Evolutionary conservation across 2,888 invertebrate genomes (phyloP).

Genomic region (Cloeon dipterum): DNA sequence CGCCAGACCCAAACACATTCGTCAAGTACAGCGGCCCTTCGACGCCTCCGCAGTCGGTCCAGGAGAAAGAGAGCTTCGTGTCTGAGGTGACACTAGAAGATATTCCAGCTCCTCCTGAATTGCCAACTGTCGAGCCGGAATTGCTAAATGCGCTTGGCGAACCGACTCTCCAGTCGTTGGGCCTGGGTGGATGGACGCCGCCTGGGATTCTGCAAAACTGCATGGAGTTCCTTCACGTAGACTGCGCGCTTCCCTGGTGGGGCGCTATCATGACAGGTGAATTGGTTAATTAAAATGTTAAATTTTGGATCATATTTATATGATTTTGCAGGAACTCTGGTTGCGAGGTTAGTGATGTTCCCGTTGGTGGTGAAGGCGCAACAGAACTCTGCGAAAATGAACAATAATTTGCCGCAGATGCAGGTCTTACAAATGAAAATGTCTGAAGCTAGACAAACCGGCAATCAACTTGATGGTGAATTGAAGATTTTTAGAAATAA

Average conservation of each 20-base stretch:
- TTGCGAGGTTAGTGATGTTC: constrained; percentile 52
- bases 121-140: constrained; percentile 6
- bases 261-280: constrained; percentile 50
- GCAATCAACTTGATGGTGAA: constrained; percentile 48
- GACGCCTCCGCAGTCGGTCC: neutral
- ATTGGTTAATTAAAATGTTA: constrained; percentile 3
- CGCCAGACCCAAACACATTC: neutral
- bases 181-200: constrained; percentile 64
- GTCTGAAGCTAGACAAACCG: constrained; percentile 64
- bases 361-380: constrained; percentile 69
- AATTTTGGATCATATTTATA: neutral
- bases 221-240: constrained; percentile 66
- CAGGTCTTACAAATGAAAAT: constrained; percentile 61
- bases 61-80: too few species aligned
- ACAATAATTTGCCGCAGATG: constrained; percentile 68
- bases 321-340: constrained; percentile 38
- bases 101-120: constrained; percentile 10
- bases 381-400: constrained; percentile 55
- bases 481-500: constrained; percentile 3
- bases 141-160: constrained; percentile 27
- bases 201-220: constrained; percentile 57
- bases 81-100: too few species aligned
- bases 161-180: constrained; percentile 54
- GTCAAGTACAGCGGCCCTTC: neutral
- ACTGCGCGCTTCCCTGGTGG: constrained; percentile 83